Evolutionary conservation across 30 jellyfish, hydroid and myxozoan genomes (phyloP), one percentile per base, ranked within the genome.

Genomic region (Mastigias papua): DNA sequence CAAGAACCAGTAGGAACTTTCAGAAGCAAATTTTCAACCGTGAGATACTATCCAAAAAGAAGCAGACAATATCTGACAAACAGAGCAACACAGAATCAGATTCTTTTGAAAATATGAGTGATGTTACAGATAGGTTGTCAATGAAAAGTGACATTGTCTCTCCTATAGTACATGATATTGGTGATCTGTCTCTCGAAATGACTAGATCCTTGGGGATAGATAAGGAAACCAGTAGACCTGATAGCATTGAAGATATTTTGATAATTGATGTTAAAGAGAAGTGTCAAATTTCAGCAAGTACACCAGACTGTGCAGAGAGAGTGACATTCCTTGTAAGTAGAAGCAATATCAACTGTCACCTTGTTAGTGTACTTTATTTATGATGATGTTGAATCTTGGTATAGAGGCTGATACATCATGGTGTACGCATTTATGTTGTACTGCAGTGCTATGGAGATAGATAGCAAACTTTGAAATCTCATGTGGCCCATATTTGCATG

Each of bases 261-360:
- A 5, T 7, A 5, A 54, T 21, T 54, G 23, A 19, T 5, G 27
- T 54, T 54, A 6, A 54, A 54, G 67, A 25, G 6, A 54, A 21
- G 27, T 19, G 26, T 54, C 17, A 5, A 54, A 5, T 6, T 3
- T 54, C 67, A 54, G 25, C 25, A 19, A 21, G 23, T 20, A 5
- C 20, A 25, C 13, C 74, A 0, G 23, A 23, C 74, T 2, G 20
- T 63, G 37, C 35, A 17, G 33, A 63, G 23, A n/a, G n/a, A n/a
- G 23, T 63, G 42, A 63, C 74, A 1, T 63, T 63, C 37, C 74
- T 63, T n/a, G 74, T 63, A 19, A 63, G 74, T 25, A 5, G 67
- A 46, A 46, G 60, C 8, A n/a, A n/a, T n/a, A n/a, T n/a, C n/a
- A n/a, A n/a, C n/a, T n/a, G n/a, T n/a, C n/a, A n/a, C n/a, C n/a